Evolutionary conservation across 2,113 vertebrate genomes (phyloP).

Genomic region (Myotis davidii): DNA sequence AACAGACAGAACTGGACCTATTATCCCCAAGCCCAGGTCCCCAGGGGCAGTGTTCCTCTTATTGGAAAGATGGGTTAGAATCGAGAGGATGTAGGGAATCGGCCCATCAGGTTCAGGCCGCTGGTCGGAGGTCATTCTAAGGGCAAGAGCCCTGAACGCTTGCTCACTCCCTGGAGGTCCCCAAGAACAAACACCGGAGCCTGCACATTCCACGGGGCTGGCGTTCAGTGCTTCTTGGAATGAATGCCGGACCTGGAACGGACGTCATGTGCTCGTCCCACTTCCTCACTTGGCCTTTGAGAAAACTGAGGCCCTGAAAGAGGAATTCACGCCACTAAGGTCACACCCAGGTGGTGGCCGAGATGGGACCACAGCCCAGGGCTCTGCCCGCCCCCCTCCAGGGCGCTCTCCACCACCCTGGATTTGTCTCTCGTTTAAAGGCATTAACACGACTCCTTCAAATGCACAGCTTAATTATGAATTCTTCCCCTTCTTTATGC

Average conservation of each 20-base stretch:
- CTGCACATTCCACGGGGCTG: background rate
- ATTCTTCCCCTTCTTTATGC: constrained; percentile 38
- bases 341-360: background rate
- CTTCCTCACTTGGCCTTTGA: constrained; percentile 25
- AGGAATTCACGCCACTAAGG: background rate
- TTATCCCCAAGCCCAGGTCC: background rate
- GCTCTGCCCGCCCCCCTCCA: background rate
- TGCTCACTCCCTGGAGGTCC: background rate
- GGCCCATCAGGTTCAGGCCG: background rate
- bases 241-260: background rate
- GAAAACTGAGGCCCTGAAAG: background rate
- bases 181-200: background rate
- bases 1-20: background rate
- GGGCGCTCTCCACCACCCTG: background rate
- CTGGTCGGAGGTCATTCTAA: background rate
- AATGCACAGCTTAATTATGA: constrained; percentile 60
- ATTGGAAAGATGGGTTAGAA: background rate
- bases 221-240: background rate
- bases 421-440: background rate
- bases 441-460: background rate
- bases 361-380: background rate
- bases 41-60: background rate
- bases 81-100: background rate
- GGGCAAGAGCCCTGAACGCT: background rate
- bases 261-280: background rate